phyloP scores from a whole-genome alignment of 2,113 vertebrate species.

The Rhinolophus sinicus region DNA sequence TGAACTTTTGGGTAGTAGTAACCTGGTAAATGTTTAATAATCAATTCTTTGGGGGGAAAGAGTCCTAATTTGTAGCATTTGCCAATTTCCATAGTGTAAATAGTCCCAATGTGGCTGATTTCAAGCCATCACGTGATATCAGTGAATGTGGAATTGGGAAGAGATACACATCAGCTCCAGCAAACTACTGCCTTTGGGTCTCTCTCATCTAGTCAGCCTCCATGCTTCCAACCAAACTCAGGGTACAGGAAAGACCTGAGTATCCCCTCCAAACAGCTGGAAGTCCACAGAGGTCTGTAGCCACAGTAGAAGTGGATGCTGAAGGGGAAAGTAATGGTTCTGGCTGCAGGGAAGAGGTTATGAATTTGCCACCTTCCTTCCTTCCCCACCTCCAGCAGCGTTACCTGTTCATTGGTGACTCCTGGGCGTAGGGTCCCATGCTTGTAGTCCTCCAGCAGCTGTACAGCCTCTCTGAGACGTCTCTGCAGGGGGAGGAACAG shows the following conservation, averaged over 20 bases:
- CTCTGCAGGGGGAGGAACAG: constrained; percentile 83
- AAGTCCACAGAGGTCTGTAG: not conserved
- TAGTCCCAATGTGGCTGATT: not conserved
- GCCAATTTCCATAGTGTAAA: not conserved
- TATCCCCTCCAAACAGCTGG: not conserved
- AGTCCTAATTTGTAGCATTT: not conserved
- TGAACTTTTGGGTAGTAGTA: not conserved
- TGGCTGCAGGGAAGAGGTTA: not conserved
- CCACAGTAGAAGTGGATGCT: not conserved
- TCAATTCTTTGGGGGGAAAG: not conserved
- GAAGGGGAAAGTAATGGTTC: not conserved
- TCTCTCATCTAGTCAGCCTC: not conserved
- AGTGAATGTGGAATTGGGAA: not conserved
- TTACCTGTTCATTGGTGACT: constrained; percentile 93
- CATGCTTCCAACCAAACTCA: not conserved
- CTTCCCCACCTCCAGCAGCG: not conserved
- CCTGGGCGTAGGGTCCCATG: constrained; percentile 87
- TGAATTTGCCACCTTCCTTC: not conserved
- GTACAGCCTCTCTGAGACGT: constrained; percentile 90
- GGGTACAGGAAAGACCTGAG: not conserved
- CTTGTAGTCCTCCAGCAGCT: constrained; percentile 91
- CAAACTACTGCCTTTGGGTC: not conserved
- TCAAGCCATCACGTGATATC: not conserved
- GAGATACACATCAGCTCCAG: not conserved
- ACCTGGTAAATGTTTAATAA: not conserved